Base-by-base conservation (phyloP, 2,888 invertebrate species). In the Phortica magna region DNA sequence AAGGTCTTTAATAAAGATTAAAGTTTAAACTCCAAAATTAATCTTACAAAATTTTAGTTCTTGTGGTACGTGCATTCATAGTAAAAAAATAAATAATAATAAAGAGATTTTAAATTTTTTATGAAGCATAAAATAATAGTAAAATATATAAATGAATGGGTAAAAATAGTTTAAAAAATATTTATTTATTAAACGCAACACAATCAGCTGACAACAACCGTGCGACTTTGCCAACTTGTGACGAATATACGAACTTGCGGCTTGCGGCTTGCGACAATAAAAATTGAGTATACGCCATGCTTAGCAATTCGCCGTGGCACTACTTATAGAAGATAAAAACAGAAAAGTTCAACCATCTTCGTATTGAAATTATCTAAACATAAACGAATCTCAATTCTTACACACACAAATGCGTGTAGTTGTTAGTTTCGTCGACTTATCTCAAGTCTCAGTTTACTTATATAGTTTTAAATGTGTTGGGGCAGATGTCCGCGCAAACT, bases 51-150 rank as follows among this genome's bases (percentile, higher is more conserved):
- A 43, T 7, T 73, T 17, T 67, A 67, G 67, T 78, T 73, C 80
- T 19, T 87, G 88, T 88, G 85, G 85, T 85, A 85, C 78, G 85
- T 85, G 83, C 76, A 82, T 48, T 12, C 9, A 48, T 48, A 48
- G 2, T 5, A 48, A 19, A 73, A 61, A 48, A 22, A 73, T 22
- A 12, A 4, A 59, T 19, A 19, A 73, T 39, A 74, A 73, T 64
- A 73, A 39, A 57, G 5, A 72, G 19, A 57, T 59, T 57, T 17
- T 57, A 19, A 61, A 61, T 22, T 17, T n/a, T 31, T 71, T 14
- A 55, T 17, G 14, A n/a, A 71, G 43, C 42, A 39, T 72, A 72
- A 57, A 57, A n/a, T 12, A 55, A 22, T 31, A 7, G 19, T 4
- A 55, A 71, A 53, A 72, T n/a, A 72, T n/a, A 19, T 57, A 57